These are phyloP conservation scores for Indri indri DNA, from an alignment of 2,113 vertebrate species.

Conservation along the genomic window DNA sequence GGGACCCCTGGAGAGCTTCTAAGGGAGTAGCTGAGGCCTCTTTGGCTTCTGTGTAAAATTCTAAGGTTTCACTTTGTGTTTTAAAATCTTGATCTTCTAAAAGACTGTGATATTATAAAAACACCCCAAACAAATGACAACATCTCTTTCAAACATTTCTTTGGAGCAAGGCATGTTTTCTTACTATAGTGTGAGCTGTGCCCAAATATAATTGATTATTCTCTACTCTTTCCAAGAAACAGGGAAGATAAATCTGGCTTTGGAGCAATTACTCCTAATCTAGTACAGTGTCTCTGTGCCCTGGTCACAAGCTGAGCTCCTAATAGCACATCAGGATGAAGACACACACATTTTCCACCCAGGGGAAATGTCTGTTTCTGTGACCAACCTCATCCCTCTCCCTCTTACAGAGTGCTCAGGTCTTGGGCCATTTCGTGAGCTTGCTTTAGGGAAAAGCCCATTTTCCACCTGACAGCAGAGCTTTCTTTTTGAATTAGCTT, in stretches of 20 bases:
- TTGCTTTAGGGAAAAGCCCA: constrained; percentile 9
- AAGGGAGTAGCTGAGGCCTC: background rate
- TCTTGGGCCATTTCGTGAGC: background rate
- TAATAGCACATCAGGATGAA: background rate
- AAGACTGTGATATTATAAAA: background rate
- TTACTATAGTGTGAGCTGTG: background rate
- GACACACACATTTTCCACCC: background rate
- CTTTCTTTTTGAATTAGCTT: constrained; percentile 39
- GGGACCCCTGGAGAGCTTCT: background rate
- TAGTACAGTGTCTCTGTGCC: background rate
- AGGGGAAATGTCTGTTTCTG: background rate
- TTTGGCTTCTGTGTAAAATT: background rate
- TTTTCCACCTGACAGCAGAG: background rate
- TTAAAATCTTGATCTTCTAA: background rate
- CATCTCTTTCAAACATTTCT: background rate
- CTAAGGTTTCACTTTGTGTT: background rate
- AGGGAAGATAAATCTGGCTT: background rate
- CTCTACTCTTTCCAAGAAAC: background rate
- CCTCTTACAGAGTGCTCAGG: background rate
- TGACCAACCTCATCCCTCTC: background rate
- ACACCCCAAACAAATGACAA: background rate
- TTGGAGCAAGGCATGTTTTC: background rate
- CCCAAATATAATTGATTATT: background rate
- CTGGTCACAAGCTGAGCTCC: background rate
- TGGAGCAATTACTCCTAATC: background rate